phyloP scores from a whole-genome alignment of 2,888 invertebrate genomes.

The Agrotis ipsilon region DNA sequence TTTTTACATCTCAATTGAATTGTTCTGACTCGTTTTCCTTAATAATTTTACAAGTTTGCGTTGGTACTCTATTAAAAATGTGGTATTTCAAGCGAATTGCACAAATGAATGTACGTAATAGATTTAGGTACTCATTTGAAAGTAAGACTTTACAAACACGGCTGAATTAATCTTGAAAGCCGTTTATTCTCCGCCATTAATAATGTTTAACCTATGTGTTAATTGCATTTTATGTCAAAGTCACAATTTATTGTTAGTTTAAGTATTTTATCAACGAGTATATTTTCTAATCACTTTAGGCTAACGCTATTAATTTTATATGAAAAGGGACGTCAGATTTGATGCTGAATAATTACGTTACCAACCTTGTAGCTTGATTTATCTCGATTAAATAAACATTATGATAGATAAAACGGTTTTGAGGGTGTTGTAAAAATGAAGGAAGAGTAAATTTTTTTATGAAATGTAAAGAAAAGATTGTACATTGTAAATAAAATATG shows the following conservation, averaged over 20 bases:
- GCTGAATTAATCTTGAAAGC: neutral
- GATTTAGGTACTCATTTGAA: neutral
- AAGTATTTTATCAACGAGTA: conserved; percentile 30
- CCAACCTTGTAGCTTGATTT: conserved; percentile 35
- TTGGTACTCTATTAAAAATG: conserved; percentile 2
- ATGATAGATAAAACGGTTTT: conserved; percentile 8
- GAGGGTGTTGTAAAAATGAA: conserved; percentile 8
- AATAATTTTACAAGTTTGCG: neutral
- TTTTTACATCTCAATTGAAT: neutral
- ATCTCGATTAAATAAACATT: conserved; percentile 25
- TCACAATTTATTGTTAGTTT: conserved; percentile 20
- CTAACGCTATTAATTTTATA: conserved; percentile 9
- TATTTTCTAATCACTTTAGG: conserved; percentile 27
- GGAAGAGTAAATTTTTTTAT: conserved; percentile 15
- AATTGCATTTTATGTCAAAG: conserved; percentile 12
- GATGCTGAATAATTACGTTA: conserved; percentile 28
- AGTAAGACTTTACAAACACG: conserved; percentile 1
- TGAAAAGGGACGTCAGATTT: conserved; percentile 18
- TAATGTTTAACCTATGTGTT: neutral
- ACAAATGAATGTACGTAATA: conserved; percentile 11
- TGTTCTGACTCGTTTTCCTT: neutral
- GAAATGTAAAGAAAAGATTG: conserved; percentile 13
- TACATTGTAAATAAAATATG: conserved; percentile 47
- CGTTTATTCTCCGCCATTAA: neutral
- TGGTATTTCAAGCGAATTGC: neutral